Conservation (phyloP, 2,113 vertebrate species). For the Mystacornis crossleyi region DNA sequence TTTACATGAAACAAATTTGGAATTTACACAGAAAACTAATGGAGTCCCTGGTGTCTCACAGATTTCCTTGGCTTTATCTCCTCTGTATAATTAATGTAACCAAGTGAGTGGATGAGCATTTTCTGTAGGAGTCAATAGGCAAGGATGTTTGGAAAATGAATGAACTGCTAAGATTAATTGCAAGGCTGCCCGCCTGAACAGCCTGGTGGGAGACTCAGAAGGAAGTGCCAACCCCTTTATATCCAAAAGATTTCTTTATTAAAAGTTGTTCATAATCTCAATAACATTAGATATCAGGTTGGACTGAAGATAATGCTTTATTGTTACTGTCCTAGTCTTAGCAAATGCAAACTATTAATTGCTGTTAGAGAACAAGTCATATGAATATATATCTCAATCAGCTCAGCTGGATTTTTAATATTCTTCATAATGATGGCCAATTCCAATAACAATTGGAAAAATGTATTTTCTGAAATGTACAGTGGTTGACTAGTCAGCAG, state of each 20-base stretch:
- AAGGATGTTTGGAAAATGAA: neutral
- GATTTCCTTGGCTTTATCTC: neutral
- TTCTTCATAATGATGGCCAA: slow-evolving; percentile 12
- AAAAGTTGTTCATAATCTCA: slow-evolving; percentile 23
- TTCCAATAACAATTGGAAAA: slow-evolving; percentile 67
- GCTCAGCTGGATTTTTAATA: neutral
- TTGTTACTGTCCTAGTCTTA: slow-evolving; percentile 32
- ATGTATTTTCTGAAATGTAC: neutral
- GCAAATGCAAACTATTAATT: slow-evolving; percentile 63
- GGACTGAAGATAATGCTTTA: slow-evolving; percentile 14
- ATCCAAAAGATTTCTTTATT: slow-evolving; percentile 39
- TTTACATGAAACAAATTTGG: neutral
- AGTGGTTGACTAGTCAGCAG: neutral
- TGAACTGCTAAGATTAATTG: slow-evolving; percentile 8
- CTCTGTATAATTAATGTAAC: neutral
- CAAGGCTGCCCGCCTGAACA: neutral
- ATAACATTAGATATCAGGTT: neutral
- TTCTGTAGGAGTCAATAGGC: neutral
- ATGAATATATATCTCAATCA: slow-evolving; percentile 62
- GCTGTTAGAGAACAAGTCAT: slow-evolving; percentile 1
- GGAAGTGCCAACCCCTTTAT: neutral
- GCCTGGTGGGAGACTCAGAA: neutral
- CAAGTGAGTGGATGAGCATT: neutral
- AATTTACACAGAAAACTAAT: slow-evolving; percentile 31
- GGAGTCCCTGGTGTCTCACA: neutral